A percentile compares a stretch with the other conserved stretches of the same genome.
Conservation (phyloP, 2,113 vertebrate species). For the Apistogramma diplotaenia region DNA sequence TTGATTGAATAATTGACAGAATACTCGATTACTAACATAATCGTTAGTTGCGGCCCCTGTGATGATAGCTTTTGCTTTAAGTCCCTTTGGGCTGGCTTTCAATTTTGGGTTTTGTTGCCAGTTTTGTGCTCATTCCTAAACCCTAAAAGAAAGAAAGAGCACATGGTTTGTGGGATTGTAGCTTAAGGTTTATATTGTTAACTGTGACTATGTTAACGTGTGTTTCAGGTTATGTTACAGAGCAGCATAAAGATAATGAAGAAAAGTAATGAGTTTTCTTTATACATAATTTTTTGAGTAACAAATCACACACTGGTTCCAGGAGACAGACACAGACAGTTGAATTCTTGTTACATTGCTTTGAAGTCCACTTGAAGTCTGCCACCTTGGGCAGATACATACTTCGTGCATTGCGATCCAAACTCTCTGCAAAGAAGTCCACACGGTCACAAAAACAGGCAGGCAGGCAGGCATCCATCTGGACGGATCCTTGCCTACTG, state of each 20-base stretch:
- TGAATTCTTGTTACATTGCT: background rate
- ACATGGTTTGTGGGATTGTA: background rate
- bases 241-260: background rate
- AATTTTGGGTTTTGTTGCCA: background rate
- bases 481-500: background rate
- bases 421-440: background rate
- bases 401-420: background rate
- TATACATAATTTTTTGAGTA: too few species aligned
- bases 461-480: background rate
- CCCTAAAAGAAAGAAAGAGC: background rate
- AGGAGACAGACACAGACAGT: too few species aligned
- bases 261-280: background rate
- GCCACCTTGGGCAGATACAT: background rate
- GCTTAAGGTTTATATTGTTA: background rate
- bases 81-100: background rate
- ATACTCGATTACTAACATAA: too few species aligned
- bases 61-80: background rate
- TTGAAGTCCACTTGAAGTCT: background rate
- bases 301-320: background rate
- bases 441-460: background rate
- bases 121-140: background rate
- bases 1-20: too few species aligned
- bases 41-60: too few species aligned
- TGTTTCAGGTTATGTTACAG: background rate
- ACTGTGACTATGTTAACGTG: background rate